Evolutionary conservation across 92 coral and sea anemone genomes (phyloP).

Genomic region (Epizoanthus scotinus): DNA sequence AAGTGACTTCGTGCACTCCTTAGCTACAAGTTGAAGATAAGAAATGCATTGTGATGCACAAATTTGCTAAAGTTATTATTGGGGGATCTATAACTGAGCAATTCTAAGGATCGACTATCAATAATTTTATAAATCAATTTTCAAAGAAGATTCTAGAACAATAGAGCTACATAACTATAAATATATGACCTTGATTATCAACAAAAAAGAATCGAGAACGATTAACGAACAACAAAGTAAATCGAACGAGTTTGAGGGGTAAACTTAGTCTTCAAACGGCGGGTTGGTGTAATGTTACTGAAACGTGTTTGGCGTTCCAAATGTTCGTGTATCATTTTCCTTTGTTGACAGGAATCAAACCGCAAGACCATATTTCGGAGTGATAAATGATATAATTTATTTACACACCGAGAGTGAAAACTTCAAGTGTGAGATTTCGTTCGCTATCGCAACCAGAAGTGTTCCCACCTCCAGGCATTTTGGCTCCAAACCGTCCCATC

Average conservation of each 20-base stretch:
- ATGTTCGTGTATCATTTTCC: constrained; percentile 24
- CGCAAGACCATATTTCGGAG: constrained; percentile 41
- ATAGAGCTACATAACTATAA: not conserved
- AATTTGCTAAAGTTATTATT: not conserved
- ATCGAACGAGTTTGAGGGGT: not conserved
- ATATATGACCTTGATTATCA: not conserved
- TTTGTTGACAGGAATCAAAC: constrained; percentile 30
- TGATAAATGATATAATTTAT: constrained; percentile 54
- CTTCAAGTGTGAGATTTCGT: constrained; percentile 22
- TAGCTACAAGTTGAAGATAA: not conserved
- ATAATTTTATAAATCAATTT: not conserved
- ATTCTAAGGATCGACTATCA: too few species aligned
- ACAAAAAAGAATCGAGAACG: not conserved
- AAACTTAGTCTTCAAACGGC: not conserved
- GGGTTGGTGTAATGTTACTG: not conserved
- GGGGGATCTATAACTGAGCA: not conserved
- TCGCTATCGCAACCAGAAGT: not conserved
- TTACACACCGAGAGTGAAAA: constrained; percentile 52
- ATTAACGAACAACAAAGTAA: not conserved
- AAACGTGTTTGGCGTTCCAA: constrained; percentile 11
- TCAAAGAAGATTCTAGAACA: not conserved
- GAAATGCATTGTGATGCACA: not conserved
- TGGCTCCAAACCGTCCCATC: constrained; percentile 40
- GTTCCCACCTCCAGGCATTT: not conserved
- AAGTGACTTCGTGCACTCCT: too few species aligned